Evolutionary conservation across 2,797 vertebrate species (phyloP), one percentile per base, ranked within the genome.

Genomic region (Phoebastria nigripes): DNA sequence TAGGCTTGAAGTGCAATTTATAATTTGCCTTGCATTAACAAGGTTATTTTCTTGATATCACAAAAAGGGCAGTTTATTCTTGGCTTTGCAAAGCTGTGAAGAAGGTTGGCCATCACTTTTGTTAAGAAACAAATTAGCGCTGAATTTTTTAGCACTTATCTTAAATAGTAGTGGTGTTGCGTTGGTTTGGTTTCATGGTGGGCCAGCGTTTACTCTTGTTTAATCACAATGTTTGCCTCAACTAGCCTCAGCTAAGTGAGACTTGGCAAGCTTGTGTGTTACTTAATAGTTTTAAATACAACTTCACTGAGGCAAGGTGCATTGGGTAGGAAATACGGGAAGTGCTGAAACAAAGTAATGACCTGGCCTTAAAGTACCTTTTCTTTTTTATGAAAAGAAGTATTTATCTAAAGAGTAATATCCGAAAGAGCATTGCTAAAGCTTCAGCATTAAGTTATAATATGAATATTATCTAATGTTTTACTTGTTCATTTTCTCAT

Each of bases 1-100:
- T 61, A 59, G 49, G 9, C 37, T 90, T 93, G 77, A 61, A 80
- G 39, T 59, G 42, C 12, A 61, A n/a, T 35, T 76, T 59, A n/a
- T 87, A 65, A 84, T 47, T 66, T 77, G 37, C 37, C 51, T 90
- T 84, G 37, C 51, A 46, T 74, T 65, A 82, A 49, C 29, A 59
- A 88, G 35, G 13, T 87, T 87, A 46, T 91, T 96, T 93, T 49
- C 37, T 59, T 70, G 44, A 26, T 74, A 65, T 22, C 54, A 84
- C 7, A 8, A 76, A 87, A 96, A 84, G 22, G 19, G 39, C 49
- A 41, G 28, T 44, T 95, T 93, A 65, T 88, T 95, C 78, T 83
- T 86, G 56, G 37, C 59, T 93, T 92, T 89, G 47, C 29, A 82
- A 93, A 93, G 28, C 70, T 89, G 76, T 79, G 66, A 94, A 56